phyloP scores from a whole-genome alignment of 1,140 invertebrate species.

The Bradynema listronoti region DNA sequence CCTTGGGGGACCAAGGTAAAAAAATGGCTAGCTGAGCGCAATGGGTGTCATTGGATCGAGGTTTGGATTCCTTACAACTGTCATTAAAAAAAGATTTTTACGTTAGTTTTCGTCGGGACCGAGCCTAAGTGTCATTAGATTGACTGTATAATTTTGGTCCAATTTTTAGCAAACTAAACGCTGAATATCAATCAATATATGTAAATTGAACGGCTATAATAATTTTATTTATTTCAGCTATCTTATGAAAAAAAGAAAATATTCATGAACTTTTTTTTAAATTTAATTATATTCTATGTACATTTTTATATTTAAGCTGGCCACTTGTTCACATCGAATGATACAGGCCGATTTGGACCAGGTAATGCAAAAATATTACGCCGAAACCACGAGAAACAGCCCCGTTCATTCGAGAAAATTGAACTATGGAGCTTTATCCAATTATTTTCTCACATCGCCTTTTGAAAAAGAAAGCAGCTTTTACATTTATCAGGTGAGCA shows the following conservation, averaged over 20 bases:
- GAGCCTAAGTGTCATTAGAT: too few species aligned
- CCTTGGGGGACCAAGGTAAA: too few species aligned
- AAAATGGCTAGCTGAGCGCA: too few species aligned
- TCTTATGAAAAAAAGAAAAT: too few species aligned
- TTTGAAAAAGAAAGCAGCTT: constrained; percentile 37
- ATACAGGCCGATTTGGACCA: constrained; percentile 20
- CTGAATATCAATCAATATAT: too few species aligned
- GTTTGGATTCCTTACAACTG: too few species aligned
- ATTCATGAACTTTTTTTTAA: constrained; percentile 9
- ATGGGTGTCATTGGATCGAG: too few species aligned
- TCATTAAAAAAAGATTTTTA: too few species aligned
- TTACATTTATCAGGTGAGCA: constrained; percentile 35
- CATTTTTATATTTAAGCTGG: constrained; percentile 31
- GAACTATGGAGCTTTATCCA: background rate
- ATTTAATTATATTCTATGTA: constrained; percentile 1
- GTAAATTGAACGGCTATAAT: too few species aligned
- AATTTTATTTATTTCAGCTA: too few species aligned
- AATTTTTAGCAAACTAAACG: too few species aligned
- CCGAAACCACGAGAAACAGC: constrained; percentile 5
- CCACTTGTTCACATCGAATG: constrained; percentile 43
- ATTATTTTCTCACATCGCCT: constrained; percentile 41
- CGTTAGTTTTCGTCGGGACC: too few species aligned
- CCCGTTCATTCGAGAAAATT: background rate
- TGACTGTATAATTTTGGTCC: constrained; percentile 1
- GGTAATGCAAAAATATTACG: constrained; percentile 18